Base-by-base conservation (phyloP, 2,797 vertebrate genomes). In the Alouatta caraya region DNA sequence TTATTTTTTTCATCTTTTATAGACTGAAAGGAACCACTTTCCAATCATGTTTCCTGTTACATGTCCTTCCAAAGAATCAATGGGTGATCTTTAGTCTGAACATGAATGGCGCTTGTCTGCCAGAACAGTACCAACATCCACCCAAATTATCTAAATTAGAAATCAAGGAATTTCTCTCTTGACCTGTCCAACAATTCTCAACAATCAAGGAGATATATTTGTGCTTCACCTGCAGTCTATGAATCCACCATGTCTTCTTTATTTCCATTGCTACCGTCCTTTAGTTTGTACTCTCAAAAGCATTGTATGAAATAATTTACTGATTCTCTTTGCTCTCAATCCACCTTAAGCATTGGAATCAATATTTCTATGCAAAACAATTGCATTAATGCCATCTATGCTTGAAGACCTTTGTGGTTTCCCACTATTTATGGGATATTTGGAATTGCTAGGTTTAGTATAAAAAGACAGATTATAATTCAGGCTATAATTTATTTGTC, bases 121-220 rank as follows among this genome's bases (percentile, higher is more conserved):
- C 86, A 97, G 86, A 88, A 87, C 2, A 64, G 11, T 28, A 46
- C n/a, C 42, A 96, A 15, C 15, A 78, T n/a, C 39, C 24, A 59
- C 26, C 14, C 28, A 90, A 92, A 93, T 81, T 22, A 96, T 84
- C 4, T 7, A 88, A 94, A 70, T 90, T 70, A 90, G 37, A 96
- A 96, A 91, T 91, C 22, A 75, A 67, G 22, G 52, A 75, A 87
- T 90, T 80, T 91, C 9, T 90, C 28, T 90, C 42, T 86, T 46
- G 67, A 46, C 14, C 48, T 59, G 87, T 21, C 28, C 52, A 64
- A 48, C 7, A 48, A n/a, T 81, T n/a, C 28, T n/a, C 59, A 87
- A 17, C 21, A 72, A 19, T 88, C 82, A 95, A 50, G 8, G 80
- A 57, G 30, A 57, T 14, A 19, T 48, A 37, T 59, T 64, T 78